Percentiles rank a stretch among this genome's conserved stretches.
Evolutionary conservation across 2,797 vertebrate genomes (phyloP).

Genomic region (Smutsia temminckii): DNA sequence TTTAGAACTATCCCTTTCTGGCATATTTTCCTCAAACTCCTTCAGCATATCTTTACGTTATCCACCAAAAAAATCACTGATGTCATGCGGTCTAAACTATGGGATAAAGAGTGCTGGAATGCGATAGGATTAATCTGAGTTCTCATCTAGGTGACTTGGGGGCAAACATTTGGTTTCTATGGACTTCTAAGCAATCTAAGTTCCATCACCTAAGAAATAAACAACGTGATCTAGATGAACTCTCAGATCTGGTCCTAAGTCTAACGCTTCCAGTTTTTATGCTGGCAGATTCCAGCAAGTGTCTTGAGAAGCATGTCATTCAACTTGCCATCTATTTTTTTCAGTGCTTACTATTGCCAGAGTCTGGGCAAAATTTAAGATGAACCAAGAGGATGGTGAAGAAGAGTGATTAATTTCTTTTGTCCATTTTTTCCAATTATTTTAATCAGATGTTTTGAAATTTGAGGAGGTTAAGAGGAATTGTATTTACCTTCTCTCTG

Average conservation of each 20-base stretch:
- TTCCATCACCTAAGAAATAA: neutral
- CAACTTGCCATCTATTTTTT: neutral
- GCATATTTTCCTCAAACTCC: neutral
- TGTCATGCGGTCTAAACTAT: neutral
- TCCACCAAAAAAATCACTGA: neutral
- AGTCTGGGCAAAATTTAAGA: neutral
- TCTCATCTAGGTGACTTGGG: neutral
- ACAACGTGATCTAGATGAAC: neutral
- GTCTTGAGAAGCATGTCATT: constrained; percentile 1
- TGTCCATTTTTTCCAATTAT: neutral
- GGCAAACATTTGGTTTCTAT: neutral
- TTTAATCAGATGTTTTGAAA: constrained; percentile 33
- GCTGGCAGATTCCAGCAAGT: neutral
- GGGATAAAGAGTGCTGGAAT: neutral
- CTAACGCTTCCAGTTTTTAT: neutral
- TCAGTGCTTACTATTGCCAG: neutral
- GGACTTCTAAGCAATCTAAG: neutral
- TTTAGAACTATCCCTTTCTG: neutral
- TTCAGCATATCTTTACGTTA: neutral
- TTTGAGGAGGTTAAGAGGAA: neutral
- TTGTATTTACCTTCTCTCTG: neutral
- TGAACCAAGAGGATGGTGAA: neutral
- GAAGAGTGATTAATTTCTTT: constrained; percentile 29
- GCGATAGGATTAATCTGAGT: neutral
- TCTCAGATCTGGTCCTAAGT: neutral